Percentiles rank a stretch among this genome's conserved stretches.
phyloP scores from a whole-genome alignment of 2,888 invertebrate genomes.

The Agrotis ipsilon region DNA sequence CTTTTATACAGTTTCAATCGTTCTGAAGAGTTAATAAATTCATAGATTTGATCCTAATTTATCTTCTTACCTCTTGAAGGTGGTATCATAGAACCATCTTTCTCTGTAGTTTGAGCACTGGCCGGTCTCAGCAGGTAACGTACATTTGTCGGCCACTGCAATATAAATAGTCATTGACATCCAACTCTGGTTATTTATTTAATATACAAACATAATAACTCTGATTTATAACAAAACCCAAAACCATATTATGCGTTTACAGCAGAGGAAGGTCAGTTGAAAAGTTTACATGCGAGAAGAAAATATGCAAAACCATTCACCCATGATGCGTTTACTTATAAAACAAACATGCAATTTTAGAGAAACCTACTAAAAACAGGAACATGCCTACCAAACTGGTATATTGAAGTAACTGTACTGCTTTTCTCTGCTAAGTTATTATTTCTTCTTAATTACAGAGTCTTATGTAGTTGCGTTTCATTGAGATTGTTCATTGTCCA shows the following conservation, averaged over 20 bases:
- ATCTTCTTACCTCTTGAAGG: slow-evolving; percentile 87
- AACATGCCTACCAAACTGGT: background rate
- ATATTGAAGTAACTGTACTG: background rate
- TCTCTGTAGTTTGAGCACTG: slow-evolving; percentile 94
- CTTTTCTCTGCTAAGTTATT: background rate
- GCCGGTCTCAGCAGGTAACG: slow-evolving; percentile 94
- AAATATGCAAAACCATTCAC: slow-evolving; percentile 8
- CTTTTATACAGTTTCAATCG: background rate
- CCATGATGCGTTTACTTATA: slow-evolving; percentile 14
- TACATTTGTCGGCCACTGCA: slow-evolving; percentile 91
- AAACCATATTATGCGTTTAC: too few relatives aligned
- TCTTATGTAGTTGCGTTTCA: background rate
- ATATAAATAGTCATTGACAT: slow-evolving; percentile 41
- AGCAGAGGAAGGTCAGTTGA: background rate
- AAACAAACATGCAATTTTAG: background rate
- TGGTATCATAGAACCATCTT: slow-evolving; percentile 96
- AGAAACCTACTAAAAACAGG: background rate
- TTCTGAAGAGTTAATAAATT: background rate
- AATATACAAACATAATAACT: too few relatives aligned
- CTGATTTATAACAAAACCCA: too few relatives aligned
- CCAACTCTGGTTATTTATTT: too few relatives aligned
- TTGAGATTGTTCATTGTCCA: too few relatives aligned
- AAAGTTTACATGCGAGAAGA: slow-evolving; percentile 29
- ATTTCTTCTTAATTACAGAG: background rate
- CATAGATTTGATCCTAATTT: background rate